phyloP scores from a whole-genome alignment of 2,797 vertebrate species.

The Sparidentex hasta region DNA sequence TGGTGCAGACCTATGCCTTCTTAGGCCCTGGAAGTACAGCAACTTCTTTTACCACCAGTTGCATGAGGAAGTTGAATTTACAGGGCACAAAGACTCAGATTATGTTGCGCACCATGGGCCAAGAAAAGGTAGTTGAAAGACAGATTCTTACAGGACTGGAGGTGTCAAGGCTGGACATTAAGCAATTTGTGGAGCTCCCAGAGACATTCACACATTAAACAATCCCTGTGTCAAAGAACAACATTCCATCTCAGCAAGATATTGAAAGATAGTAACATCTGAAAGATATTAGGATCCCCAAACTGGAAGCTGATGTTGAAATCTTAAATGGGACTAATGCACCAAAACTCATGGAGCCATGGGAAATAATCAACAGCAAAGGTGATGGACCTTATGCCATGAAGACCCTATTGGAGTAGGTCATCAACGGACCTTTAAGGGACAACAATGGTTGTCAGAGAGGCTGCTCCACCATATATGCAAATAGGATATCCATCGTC shows the following conservation, averaged over 20 bases:
- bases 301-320: neutral
- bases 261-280: neutral
- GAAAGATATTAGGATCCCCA: neutral
- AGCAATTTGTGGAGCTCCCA: neutral
- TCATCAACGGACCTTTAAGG: conserved; percentile 16
- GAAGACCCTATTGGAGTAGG: conserved; percentile 12
- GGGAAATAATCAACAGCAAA: conserved; percentile 1
- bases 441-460: neutral
- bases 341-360: no score
- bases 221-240: neutral
- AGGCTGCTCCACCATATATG: neutral
- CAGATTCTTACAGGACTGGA: conserved; percentile 17
- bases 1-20: no score
- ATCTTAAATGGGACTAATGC: neutral
- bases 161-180: neutral
- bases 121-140: conserved; percentile 9
- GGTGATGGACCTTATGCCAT: neutral
- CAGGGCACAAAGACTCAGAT: neutral
- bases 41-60: neutral
- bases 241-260: neutral
- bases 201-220: neutral
- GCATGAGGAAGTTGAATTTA: conserved; percentile 2
- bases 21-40: neutral
- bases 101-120: conserved; percentile 5
- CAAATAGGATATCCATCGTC: neutral